Evolutionary conservation across 2,113 vertebrate genomes (phyloP), one percentile per base, ranked within the genome.

Genomic region (Cinclus mexicanus): DNA sequence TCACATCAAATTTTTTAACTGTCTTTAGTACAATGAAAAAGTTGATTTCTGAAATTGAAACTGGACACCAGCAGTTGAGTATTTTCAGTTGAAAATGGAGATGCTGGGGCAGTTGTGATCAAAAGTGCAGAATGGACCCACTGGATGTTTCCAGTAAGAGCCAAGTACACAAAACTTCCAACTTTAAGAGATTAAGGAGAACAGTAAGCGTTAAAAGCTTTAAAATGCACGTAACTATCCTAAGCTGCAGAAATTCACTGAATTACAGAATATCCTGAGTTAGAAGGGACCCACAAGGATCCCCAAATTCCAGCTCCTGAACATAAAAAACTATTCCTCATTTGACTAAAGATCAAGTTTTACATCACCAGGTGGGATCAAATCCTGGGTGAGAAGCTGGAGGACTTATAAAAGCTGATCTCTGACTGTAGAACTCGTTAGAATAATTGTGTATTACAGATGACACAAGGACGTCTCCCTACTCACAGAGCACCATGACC

Each of bases 301-400:
- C 29, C 16, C 12, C 7, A 5, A 41, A 76, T 29, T 83, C 29
- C 47, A 94, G 23, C 33, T 77, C 39, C 47, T 42, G 26, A 78
- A 50, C 12, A 13, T 7, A 31, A 75, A 56, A 44, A 69, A n/a
- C 1, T 11, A 18, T 33, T 69, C 12, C 50, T 12, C 33, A 13
- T 28, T 63, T 83, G 33, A 21, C 42, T 44, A 0, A 78, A 68
- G 56, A 15, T 80, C 23, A 39, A 49, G 20, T 53, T 69, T 65
- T 69, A 0, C 9, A 80, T n/a, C n/a, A 61, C 11, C 31, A 6
- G 15, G 10, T 3, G 10, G 49, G 23, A 67, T 0, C 4, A 67
- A 87, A 74, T 8, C 13, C 55, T 33, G 26, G 11, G 14, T 70
- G 46, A 77, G 90, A 83, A 69, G 60, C 46, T 59, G 50, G 12